Evolutionary conservation across 2,888 invertebrate species (phyloP), one percentile per base, ranked within the genome.

Genomic region (Herminia tarsipennalis): DNA sequence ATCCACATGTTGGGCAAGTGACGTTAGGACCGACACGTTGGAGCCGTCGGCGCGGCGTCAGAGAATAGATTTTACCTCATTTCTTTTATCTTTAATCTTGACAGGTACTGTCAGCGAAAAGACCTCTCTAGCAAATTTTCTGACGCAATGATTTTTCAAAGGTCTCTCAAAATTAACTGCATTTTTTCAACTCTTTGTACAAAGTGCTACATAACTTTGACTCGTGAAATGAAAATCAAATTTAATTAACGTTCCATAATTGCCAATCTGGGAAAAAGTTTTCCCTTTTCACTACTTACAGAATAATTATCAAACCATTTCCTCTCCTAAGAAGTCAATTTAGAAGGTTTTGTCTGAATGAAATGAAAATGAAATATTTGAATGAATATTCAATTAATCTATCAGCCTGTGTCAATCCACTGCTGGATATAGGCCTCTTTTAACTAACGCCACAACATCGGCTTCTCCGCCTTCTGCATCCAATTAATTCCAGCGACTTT

Each of bases 241-340:
- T 35, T 43, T 30, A 36, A 52, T 36, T 18, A 59, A 41, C 13
- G 17, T 43, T 37, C 30, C 3, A 22, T 48, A 53, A 48, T 44
- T 32, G 38, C 39, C 18, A 21, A 22, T 10, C 6, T 9, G 18
- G 14, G 14, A 6, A 36, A n/a, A 29, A 30, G 36, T 13, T 41
- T 41, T 18, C 12, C 28, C n/a, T n/a, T 10, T 10, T 3, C 4
- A 21, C 13, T 25, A 20, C 12, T 46, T 33, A 22, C 14, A 25
- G 24, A 29, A 21, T 40, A 27, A 35, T 24, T n/a, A 24, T 24
- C 9, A 9, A 20, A 24, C 24, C 33, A 2, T 21, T 35, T 35
- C 12, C 21, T 21, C 8, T 8, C 32, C 20, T 32, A 5, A 21
- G 21, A 14, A 33, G n/a, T 20, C 13, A 13, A 20, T 14, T 33